Evolutionary conservation across 2,113 vertebrate species (phyloP), one percentile per base, ranked within the genome.

Genomic region (Taurulus bubalis): DNA sequence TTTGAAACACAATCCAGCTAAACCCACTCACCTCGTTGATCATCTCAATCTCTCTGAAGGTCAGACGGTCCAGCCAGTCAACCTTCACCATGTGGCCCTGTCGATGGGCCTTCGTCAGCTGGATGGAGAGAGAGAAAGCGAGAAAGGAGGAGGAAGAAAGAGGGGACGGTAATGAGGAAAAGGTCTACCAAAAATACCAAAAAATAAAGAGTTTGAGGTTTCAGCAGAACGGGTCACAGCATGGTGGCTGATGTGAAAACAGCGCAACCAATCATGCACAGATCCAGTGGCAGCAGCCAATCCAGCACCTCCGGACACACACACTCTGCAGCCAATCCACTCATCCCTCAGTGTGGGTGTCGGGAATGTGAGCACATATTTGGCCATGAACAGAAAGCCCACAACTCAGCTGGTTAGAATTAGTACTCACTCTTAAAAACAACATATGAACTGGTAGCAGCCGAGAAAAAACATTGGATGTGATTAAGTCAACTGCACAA

Each of bases 41-140:
- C 98, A 99, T 99, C 93, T 99, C 98, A 67, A 99, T 99, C 94
- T 99, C 98, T 93, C 98, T 95, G 93, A 99, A 99, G 32, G 98
- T 99, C 89, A 99, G 88, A 82, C 98, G 96, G 91, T 99, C 98
- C 92, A 99, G 92, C 98, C 98, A 99, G 86, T 99, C 98, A 20
- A 99, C 98, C 93, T 99, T 99, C 77, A 99, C 98, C 98, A 99
- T 98, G 91, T 99, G 98, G 72, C 98, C 98, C 85, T 99, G 98
- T 14, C 98, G 95, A 90, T 99, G 98, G 87, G 98, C 98, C 89
- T 99, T 99, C 0, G 98, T 99, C 87, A 99, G 95, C 98, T 99
- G 89, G 18, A 93, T 26, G 56, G 36, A 69, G 49, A 26, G 1
- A 18, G 49, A 26, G 49, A 0, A 3, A 36, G 58, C 0, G 3